These are phyloP conservation scores for Drosophila lacicola DNA, from an alignment of 2,888 invertebrate species.

Conservation along the genomic window DNA sequence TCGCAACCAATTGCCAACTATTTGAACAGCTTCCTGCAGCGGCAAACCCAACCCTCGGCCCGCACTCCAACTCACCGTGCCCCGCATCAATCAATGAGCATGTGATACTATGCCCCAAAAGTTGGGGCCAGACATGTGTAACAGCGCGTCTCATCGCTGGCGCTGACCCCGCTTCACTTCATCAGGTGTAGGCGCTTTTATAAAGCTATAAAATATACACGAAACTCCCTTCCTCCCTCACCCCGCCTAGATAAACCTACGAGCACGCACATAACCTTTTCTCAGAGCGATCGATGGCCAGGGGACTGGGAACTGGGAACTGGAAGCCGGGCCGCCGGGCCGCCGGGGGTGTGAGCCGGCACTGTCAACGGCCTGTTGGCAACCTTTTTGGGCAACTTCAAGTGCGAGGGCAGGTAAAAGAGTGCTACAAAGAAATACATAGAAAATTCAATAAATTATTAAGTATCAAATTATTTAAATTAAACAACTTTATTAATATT, in stretches of 20 bases:
- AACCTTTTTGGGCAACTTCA: slow-evolving; percentile 57
- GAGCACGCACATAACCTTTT: slow-evolving; percentile 58
- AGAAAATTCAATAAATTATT: background rate
- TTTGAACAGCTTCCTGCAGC: slow-evolving; percentile 39
- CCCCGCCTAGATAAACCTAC: slow-evolving; percentile 2
- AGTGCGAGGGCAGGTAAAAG: slow-evolving; percentile 26
- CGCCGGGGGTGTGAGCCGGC: slow-evolving; percentile 4
- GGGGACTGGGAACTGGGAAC: background rate
- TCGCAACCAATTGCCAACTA: slow-evolving; percentile 67
- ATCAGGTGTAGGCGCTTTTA: slow-evolving; percentile 65
- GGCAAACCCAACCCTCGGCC: background rate
- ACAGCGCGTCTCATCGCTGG: slow-evolving; percentile 50
- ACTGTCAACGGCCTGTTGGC: slow-evolving; percentile 68
- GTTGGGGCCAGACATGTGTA: slow-evolving; percentile 49
- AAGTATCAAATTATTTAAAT: no score
- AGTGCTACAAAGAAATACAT: background rate
- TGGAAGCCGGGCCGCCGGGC: background rate
- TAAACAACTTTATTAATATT: no score
- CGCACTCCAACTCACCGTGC: background rate
- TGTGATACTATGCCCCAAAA: slow-evolving; percentile 55
- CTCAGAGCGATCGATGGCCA: slow-evolving; percentile 36
- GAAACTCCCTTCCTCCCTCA: slow-evolving; percentile 17
- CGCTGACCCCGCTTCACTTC: slow-evolving; percentile 63
- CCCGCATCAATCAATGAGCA: slow-evolving; percentile 66
- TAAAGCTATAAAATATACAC: slow-evolving; percentile 78